Conservation (phyloP, 2,113 vertebrate genomes). For the Thunnus thynnus region DNA sequence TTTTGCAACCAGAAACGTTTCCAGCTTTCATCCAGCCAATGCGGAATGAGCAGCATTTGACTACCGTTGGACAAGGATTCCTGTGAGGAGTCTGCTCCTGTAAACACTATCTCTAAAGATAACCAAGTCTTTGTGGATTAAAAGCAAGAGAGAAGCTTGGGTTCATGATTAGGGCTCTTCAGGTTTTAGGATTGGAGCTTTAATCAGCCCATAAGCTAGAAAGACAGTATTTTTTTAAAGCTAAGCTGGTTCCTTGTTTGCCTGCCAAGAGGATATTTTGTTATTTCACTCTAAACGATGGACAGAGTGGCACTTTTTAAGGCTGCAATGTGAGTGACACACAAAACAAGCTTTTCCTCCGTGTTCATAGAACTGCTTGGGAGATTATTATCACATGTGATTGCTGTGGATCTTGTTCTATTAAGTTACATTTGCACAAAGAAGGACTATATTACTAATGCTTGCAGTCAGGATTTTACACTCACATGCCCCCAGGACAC, state of each 20-base stretch:
- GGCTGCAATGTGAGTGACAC: slow-evolving; percentile 38
- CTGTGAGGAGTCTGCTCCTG: slow-evolving; percentile 41
- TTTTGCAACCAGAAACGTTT: slow-evolving; percentile 43
- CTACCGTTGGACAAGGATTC: slow-evolving; percentile 58
- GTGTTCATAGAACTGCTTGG: slow-evolving; percentile 37
- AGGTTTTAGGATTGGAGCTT: slow-evolving; percentile 63
- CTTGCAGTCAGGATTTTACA: slow-evolving; percentile 45
- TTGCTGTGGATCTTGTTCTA: slow-evolving; percentile 73
- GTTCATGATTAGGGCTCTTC: slow-evolving; percentile 35
- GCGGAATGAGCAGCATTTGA: slow-evolving; percentile 8
- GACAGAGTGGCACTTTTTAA: slow-evolving; percentile 58
- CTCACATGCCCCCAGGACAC: slow-evolving; percentile 17
- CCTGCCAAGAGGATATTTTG: slow-evolving; percentile 68
- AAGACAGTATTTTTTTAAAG: slow-evolving; percentile 72
- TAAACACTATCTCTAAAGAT: slow-evolving; percentile 26
- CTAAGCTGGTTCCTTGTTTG: slow-evolving; percentile 59
- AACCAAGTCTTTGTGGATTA: slow-evolving; percentile 17
- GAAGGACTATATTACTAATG: slow-evolving; percentile 48
- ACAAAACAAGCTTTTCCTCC: slow-evolving; percentile 23
- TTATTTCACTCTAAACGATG: slow-evolving; percentile 49
- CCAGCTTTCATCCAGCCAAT: slow-evolving; percentile 34
- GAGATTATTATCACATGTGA: slow-evolving; percentile 65
- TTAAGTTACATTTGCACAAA: slow-evolving; percentile 76
- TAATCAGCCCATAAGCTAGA: slow-evolving; percentile 68
- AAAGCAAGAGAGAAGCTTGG: slow-evolving; percentile 10